Base-by-base conservation (phyloP, 2,797 vertebrate genomes). In the Syngnathus rostellatus region DNA sequence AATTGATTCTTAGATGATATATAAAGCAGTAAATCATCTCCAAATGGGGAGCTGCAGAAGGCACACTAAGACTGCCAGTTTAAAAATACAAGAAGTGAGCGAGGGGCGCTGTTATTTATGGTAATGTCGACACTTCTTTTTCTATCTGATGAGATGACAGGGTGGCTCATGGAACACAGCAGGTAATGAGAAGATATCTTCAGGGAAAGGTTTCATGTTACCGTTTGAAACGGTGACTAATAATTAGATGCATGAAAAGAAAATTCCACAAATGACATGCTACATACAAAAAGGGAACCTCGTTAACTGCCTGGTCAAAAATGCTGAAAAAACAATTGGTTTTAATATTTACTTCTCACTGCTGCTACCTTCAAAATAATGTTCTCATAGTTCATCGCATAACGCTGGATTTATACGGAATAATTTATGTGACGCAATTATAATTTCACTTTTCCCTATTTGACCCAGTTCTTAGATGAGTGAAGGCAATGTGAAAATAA, bases 1-100 rank as follows among this genome's bases (percentile, higher is more conserved):
- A 82, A 83, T 75, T 62, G 71, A 74, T 78, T 70, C 67, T 75
- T 80, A 76, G 78, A 79, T 84, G 63, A 82, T 79, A 83, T 66
- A 80, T 77, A 79, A 83, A 79, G 77, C 71, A 48, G 64, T 83
- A 81, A 79, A 85, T 85, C 76, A 67, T 53, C 64, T 65, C 71
- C 60, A 70, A 68, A 45, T n/a, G 50, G 69, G 65, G 68, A 72
- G 69, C 62, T 62, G 70, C 64, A 67, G 67, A 74, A 69, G 72
- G 71, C 67, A 67, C n/a, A 50, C 59, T 16, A 41, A 41, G 63
- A 68, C 67, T 77, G 75, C 57, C 74, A 70, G 70, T 23, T 73
- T 77, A 70, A 79, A 80, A 80, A 68, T 67, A 68, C 60, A 17
- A 21, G 68, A 68, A 11, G 25, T 45, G 12, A 64, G 12, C 60